Evolutionary conservation across 2,888 invertebrate species (phyloP).

Genomic region (Diplazon laetatorius): DNA sequence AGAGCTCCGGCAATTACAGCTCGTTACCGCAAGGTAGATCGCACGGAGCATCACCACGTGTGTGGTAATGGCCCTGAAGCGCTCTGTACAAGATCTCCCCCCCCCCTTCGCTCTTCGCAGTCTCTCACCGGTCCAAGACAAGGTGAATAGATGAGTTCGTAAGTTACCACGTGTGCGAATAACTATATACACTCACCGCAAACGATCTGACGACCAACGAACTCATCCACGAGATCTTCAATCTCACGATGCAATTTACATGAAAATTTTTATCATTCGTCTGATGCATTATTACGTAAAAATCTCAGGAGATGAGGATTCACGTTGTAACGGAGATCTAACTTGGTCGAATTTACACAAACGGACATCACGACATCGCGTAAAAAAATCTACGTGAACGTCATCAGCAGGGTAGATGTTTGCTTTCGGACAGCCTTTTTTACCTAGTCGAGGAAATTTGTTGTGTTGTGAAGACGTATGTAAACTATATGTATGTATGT

Average conservation of each 20-base stretch:
- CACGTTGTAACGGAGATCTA: background rate
- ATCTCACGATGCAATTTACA: conserved; percentile 27
- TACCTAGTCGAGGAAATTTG: too few relatives aligned
- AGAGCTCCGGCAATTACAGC: conserved; percentile 72
- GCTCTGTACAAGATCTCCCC: conserved; percentile 53
- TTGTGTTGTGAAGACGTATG: too few relatives aligned
- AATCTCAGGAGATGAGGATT: background rate
- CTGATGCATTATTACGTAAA: conserved; percentile 37
- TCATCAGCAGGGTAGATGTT: too few relatives aligned
- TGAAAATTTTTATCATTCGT: conserved; percentile 37
- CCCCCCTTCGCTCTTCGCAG: conserved; percentile 45
- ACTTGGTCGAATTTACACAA: conserved; percentile 4
- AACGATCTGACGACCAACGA: conserved; percentile 13
- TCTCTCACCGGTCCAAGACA: conserved; percentile 31
- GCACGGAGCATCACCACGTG: conserved; percentile 71
- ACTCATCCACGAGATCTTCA: conserved; percentile 14
- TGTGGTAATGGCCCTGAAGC: conserved; percentile 70
- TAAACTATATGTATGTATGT: too few relatives aligned
- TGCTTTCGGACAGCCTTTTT: too few relatives aligned
- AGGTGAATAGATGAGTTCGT: conserved; percentile 32
- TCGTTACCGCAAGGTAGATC: conserved; percentile 71
- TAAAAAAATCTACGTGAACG: conserved; percentile 22
- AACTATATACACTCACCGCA: conserved; percentile 28
- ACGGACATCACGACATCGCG: conserved; percentile 43
- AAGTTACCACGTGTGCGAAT: conserved; percentile 16